Percentiles rank a stretch among this genome's conserved stretches.
These are phyloP conservation scores for Limosa lapponica DNA, from an alignment of 2,797 vertebrate genomes.

Conservation along the genomic window DNA sequence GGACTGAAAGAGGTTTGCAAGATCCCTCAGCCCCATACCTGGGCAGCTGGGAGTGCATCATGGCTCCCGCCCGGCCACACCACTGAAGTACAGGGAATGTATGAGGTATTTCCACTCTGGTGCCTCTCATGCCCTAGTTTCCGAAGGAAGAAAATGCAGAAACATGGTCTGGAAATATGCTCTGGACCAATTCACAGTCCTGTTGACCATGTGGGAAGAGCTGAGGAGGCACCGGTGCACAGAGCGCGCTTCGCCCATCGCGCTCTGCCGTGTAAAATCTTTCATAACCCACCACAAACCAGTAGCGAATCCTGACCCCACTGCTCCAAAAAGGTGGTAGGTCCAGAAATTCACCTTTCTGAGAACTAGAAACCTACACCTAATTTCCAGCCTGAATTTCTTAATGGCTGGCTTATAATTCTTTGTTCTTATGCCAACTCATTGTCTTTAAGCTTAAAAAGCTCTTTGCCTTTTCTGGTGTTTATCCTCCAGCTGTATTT, in stretches of 20 bases:
- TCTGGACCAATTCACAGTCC: not conserved
- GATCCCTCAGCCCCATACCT: not conserved
- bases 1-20: not conserved
- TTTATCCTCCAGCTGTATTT: slow-evolving; percentile 63
- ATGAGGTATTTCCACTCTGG: not conserved
- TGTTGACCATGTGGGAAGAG: not conserved
- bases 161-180: not conserved
- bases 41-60: not conserved
- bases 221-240: not conserved
- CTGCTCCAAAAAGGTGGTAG: not conserved
- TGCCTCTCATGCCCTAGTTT: not conserved
- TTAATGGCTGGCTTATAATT: not conserved
- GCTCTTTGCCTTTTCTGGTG: slow-evolving; percentile 6
- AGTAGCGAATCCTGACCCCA: not conserved
- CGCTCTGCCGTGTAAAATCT: not conserved
- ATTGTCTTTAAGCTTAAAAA: slow-evolving; percentile 41
- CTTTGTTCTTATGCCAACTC: slow-evolving; percentile 35
- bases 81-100: fast-evolving
- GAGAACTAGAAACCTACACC: not conserved
- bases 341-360: not conserved
- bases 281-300: not conserved
- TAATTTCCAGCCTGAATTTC: not conserved
- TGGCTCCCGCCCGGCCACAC: fast-evolving
- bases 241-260: not conserved
- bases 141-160: not conserved